Evolutionary conservation across 2,888 invertebrate genomes (phyloP).

Genomic region (Anaspis maculata): DNA sequence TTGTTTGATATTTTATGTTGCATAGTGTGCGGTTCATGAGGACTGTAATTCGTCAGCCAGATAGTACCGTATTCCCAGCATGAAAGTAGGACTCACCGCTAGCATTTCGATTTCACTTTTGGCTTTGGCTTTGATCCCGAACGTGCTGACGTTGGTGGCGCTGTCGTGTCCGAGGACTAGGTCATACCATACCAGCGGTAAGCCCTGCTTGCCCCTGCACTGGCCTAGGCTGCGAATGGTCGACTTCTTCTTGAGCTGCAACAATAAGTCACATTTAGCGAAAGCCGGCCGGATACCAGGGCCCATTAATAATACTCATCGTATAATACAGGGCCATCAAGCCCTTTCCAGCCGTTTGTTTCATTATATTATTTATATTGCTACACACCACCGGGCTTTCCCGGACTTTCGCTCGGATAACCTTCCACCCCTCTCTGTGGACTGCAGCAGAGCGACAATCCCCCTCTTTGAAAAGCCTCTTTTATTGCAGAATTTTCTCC

Average conservation of each 20-base stretch:
- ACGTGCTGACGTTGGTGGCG: conserved; percentile 3
- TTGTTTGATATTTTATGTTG: no score
- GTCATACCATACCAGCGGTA: conserved; percentile 17
- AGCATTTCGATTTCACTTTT: background rate
- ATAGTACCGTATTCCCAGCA: no score
- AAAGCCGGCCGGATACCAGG: conserved; percentile 21
- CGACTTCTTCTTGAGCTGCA: conserved; percentile 17
- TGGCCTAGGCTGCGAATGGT: conserved; percentile 23
- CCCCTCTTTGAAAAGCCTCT: no score
- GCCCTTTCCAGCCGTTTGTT: conserved; percentile 22
- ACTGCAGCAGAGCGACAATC: no score
- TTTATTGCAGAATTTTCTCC: no score
- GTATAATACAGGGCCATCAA: conserved; percentile 26
- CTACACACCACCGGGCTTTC: background rate
- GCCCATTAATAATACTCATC: conserved; percentile 34
- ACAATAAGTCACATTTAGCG: conserved; percentile 32
- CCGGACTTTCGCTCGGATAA: no score
- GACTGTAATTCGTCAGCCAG: no score
- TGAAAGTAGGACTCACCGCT: background rate
- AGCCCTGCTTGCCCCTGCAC: conserved; percentile 21
- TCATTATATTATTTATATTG: conserved; percentile 14
- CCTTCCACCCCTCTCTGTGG: no score
- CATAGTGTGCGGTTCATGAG: no score
- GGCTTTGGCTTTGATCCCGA: background rate
- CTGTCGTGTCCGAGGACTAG: conserved; percentile 15